Base-by-base conservation (phyloP, 2,797 vertebrate species). In the Thripadectes ignobilis region DNA sequence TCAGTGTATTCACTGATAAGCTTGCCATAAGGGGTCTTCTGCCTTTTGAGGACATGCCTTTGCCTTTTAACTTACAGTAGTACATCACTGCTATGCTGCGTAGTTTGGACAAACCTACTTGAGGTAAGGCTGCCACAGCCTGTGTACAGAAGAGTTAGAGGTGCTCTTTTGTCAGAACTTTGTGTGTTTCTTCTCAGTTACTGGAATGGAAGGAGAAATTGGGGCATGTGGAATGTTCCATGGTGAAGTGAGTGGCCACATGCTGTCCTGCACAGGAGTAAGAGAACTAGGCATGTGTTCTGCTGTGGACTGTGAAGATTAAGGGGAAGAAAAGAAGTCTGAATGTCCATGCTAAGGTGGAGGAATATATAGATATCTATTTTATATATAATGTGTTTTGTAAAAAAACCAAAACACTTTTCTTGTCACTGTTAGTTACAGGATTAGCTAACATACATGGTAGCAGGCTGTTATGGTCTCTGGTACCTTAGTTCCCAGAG, bases 141-240 rank as follows among this genome's bases (percentile, higher is more conserved):
- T 51, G 38, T 49, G 30, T 71, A 41, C 43, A 30, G 55, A 48
- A 59, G 18, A 73, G 9, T 62, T 81, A 54, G 51, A 61, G 32
- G 7, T 81, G 46, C 34, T 68, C 9, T 78, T 85, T 78, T 80
- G 14, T 54, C n/a, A 72, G 39, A 55, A 36, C 23, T 89, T 45
- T 0, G 1, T 69, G 26, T 43, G 20, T 73, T 84, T 65, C 29
- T 90, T 90, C 54, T 55, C 41, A 16, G 10, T 62, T 45, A 58
- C 39, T 85, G 55, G n/a, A 83, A 39, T 19, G 15, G 55, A 75
- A 66, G 19, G 43, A 72, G 23, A 84, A 89, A 49, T 2, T 45
- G 4, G 21, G 34, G 10, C 23, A 22, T 0, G 0, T 73, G 43
- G 49, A 75, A 81, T 36, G 0, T 36, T 81, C 41, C 2, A 1